These are phyloP conservation scores for Panthera tigris DNA, from an alignment of 2,113 vertebrate genomes.

Conservation along the genomic window DNA sequence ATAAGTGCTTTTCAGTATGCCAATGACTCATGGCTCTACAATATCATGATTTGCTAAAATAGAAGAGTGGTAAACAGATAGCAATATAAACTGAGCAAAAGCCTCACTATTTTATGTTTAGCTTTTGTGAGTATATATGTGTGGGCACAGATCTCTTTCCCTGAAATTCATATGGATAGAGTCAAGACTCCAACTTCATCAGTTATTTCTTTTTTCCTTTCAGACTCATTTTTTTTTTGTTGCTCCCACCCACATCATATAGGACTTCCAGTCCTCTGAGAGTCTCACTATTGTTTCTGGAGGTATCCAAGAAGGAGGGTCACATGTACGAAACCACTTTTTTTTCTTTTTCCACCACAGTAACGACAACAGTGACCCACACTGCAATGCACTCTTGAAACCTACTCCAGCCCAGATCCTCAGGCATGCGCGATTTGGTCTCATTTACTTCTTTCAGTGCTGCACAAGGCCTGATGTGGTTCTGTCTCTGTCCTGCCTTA, in stretches of 20 bases:
- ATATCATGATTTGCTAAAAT: not conserved
- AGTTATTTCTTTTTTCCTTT: not conserved
- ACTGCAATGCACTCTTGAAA: rapidly evolving
- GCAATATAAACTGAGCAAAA: not conserved
- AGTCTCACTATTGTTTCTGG: not conserved
- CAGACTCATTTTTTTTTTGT: not conserved
- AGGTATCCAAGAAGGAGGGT: not conserved
- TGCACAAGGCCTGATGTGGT: not conserved
- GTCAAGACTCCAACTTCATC: not conserved
- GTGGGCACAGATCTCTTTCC: not conserved
- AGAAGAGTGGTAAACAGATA: not conserved
- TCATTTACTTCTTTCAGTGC: not conserved
- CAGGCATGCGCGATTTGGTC: rapidly evolving
- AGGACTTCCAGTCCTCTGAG: not conserved
- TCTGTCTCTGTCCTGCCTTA: not conserved
- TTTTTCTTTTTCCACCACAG: not conserved
- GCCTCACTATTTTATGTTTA: not conserved
- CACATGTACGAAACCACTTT: not conserved
- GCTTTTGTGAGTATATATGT: not conserved
- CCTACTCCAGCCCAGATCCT: not conserved
- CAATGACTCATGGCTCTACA: not conserved
- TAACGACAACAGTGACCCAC: rapidly evolving
- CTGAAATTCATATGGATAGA: not conserved
- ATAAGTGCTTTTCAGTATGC: not conserved
- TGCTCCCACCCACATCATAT: not conserved